phyloP scores from a whole-genome alignment of 2,888 invertebrate species.

The Craniophora ligustri region DNA sequence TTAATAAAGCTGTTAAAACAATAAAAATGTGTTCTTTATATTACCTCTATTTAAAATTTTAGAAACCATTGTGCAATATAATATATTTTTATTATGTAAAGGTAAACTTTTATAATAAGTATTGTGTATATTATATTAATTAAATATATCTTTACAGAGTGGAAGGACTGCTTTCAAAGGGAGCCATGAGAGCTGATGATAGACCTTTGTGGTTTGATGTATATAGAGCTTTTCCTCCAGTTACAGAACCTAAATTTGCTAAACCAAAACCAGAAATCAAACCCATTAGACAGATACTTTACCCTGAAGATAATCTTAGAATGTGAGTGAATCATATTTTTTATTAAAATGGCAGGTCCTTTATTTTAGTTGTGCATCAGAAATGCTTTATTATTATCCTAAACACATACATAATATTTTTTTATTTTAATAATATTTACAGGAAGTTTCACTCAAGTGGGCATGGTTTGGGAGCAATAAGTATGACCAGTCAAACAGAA shows the following conservation, averaged over 20 bases:
- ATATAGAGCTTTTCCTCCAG: slow-evolving; percentile 97
- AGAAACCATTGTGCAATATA: too few relatives aligned
- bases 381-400: too few relatives aligned
- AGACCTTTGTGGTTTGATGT: slow-evolving; percentile 98
- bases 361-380: too few relatives aligned
- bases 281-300: slow-evolving; percentile 92
- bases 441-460: slow-evolving; percentile 91
- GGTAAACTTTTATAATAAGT: too few relatives aligned
- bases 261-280: slow-evolving; percentile 89
- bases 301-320: slow-evolving; percentile 94
- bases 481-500: slow-evolving; percentile 85
- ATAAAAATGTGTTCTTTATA: background rate
- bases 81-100: too few relatives aligned
- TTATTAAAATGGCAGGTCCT: too few relatives aligned
- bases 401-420: background rate
- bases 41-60: too few relatives aligned
- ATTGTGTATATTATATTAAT: background rate
- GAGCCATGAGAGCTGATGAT: slow-evolving; percentile 94
- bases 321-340: slow-evolving; percentile 90
- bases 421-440: slow-evolving; percentile 64
- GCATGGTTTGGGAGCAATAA: slow-evolving; percentile 86
- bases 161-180: slow-evolving; percentile 93
- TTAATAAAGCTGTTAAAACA: slow-evolving; percentile 12
- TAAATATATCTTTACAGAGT: slow-evolving; percentile 86
- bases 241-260: slow-evolving; percentile 93